Evolutionary conservation across 2,797 vertebrate species (phyloP).

Genomic region (Tinamus major): DNA sequence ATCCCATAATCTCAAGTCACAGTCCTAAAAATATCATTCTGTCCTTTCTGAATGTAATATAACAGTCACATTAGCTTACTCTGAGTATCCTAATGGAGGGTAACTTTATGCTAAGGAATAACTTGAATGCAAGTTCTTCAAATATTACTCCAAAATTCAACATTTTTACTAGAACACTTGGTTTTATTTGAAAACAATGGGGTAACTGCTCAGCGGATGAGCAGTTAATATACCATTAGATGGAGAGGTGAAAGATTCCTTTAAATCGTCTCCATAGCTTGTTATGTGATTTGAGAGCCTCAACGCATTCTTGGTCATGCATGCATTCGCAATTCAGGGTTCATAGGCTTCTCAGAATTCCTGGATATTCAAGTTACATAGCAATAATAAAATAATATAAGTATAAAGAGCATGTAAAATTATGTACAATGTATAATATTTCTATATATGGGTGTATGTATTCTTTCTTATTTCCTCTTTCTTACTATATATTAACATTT

Average conservation of each 20-base stretch:
- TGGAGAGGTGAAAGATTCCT: background rate
- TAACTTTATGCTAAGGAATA: slow-evolving; percentile 11
- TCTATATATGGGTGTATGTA: background rate
- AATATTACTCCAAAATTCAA: background rate
- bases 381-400: background rate
- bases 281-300: background rate
- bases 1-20: slow-evolving; percentile 11
- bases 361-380: background rate
- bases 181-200: background rate
- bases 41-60: slow-evolving; percentile 48
- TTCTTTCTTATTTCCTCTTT: background rate
- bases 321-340: background rate
- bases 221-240: background rate
- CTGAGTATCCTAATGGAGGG: background rate
- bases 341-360: background rate
- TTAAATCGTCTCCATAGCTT: background rate
- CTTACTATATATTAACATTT: background rate
- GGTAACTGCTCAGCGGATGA: background rate
- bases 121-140: slow-evolving; percentile 10
- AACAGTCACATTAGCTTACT: slow-evolving; percentile 16
- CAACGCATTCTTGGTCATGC: background rate
- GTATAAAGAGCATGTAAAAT: background rate
- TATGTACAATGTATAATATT: background rate
- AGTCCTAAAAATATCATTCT: slow-evolving; percentile 35
- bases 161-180: background rate